phyloP scores from a whole-genome alignment of 2,888 invertebrate species.

The Andrena camellia region DNA sequence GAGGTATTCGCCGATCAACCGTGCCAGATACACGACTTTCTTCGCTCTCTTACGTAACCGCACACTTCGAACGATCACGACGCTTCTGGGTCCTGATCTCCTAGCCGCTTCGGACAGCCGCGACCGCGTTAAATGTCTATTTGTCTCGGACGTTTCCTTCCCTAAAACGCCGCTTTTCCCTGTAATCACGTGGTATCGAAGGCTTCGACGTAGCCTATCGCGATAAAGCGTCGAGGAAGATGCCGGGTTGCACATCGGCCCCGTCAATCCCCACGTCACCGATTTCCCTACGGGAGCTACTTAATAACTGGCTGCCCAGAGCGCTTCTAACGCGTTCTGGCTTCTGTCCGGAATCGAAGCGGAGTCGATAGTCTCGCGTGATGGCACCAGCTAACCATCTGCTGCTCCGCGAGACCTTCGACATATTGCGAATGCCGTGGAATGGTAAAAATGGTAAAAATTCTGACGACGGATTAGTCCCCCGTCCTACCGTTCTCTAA shows the following conservation, averaged over 20 bases:
- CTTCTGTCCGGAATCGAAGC: not conserved
- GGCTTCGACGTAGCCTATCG: not conserved
- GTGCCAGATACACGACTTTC: constrained; percentile 39
- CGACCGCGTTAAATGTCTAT: too few species aligned
- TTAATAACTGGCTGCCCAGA: not conserved
- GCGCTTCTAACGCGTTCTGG: not conserved
- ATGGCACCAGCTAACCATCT: not conserved
- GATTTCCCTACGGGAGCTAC: not conserved
- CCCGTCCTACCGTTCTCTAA: not conserved
- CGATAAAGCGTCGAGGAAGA: not conserved
- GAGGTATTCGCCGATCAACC: constrained; percentile 48
- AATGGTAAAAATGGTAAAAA: not conserved
- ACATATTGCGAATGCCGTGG: not conserved
- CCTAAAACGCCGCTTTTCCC: not conserved
- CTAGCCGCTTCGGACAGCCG: not conserved
- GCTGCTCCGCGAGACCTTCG: not conserved
- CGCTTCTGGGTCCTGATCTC: not conserved
- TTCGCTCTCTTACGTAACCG: constrained; percentile 57
- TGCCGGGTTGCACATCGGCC: not conserved
- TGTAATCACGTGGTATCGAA: not conserved
- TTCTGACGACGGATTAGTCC: not conserved
- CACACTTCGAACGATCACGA: constrained; percentile 13
- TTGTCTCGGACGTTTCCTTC: not conserved
- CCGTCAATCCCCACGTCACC: not conserved
- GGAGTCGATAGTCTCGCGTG: not conserved